Base-by-base conservation (phyloP, 2,797 vertebrate genomes). In the Synaphobranchus kaupii region DNA sequence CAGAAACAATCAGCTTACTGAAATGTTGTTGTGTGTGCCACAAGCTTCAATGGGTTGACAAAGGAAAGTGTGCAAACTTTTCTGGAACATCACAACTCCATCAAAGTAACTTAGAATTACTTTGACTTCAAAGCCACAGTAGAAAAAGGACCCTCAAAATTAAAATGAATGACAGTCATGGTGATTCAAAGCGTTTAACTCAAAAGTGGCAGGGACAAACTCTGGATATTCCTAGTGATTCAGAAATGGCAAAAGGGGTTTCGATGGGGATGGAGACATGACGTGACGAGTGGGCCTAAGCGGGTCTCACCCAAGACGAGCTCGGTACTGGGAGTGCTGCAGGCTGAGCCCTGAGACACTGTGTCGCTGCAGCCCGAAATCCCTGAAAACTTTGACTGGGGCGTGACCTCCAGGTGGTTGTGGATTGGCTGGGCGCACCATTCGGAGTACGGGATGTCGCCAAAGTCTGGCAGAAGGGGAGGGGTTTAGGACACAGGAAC, bases 321-420 rank as follows among this genome's bases (percentile, higher is more conserved):
- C 89, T 99, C 98, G 17, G 94, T 96, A 90, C 97, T 99, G 93
- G 97, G 98, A 28, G 97, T 98, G 94, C 98, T 98, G 91, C 97
- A 97, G 88, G 97, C 95, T 47, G 98, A 99, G 84, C 97, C 96
- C 89, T 98, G 98, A 86, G 98, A 99, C 25, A 96, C 98, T 0
- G 96, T 97, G 73, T 99, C 98, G 60, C 98, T 99, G 94, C 98
- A 99, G 86, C 98, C 97, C 6, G 98, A 99, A 93, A 98, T 97
- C n/a, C 98, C 98, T 0, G 98, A 99, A 94, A 97, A 98, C 94
- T 98, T 99, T 63, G 98, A 97, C 95, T 97, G 97, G 88, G 97
- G 96, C 95, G 97, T 97, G 89, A 97, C 97, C 92, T 99, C 99
- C 91, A 99, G 95, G 76, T 98, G 98, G 93, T 96, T 96, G 86